phyloP scores from a whole-genome alignment of 2,797 vertebrate species.

The Cossypha caffra region DNA sequence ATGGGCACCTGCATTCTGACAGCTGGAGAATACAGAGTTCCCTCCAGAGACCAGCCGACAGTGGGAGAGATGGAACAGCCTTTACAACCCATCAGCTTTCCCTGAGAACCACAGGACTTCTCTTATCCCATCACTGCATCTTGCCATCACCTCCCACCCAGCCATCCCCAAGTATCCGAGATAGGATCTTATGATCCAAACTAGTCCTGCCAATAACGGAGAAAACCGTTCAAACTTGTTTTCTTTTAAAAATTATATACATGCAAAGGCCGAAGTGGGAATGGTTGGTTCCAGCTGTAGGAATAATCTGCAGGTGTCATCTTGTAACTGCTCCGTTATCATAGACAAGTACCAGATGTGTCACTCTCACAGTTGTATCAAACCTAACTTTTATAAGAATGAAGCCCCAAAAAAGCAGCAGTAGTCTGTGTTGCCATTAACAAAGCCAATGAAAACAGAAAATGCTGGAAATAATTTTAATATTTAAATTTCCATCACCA shows the following conservation, averaged over 20 bases:
- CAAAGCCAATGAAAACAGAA: neutral
- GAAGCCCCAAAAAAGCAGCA: neutral
- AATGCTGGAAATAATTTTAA: neutral
- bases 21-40: neutral
- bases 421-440: neutral
- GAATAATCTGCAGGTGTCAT: neutral
- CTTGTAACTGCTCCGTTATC: neutral
- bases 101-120: neutral
- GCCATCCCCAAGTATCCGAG: neutral
- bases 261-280: neutral
- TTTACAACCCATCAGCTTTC: neutral
- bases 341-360: neutral
- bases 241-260: neutral
- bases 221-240: neutral
- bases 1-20: neutral
- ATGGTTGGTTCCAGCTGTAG: neutral
- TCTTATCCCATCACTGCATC: neutral
- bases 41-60: rapidly evolving
- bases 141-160: neutral
- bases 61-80: neutral
- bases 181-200: rapidly evolving
- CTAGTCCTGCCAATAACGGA: rapidly evolving
- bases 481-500: neutral
- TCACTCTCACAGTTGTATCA: rapidly evolving
- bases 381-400: neutral